Base-by-base conservation (phyloP, 2,113 vertebrate species). In the Bubo scandiacus region DNA sequence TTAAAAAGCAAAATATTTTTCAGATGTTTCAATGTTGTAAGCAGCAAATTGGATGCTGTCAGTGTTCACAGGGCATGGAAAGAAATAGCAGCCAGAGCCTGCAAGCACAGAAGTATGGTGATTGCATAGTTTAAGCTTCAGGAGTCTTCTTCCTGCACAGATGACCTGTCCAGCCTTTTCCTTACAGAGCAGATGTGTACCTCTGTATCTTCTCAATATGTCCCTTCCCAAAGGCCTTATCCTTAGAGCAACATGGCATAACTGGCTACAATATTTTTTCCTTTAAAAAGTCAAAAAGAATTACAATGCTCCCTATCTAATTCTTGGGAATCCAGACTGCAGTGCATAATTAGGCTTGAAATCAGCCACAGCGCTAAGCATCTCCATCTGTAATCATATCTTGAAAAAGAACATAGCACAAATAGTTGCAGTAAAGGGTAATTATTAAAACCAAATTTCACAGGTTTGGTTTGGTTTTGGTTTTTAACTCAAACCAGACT, bases 171-270 rank as follows among this genome's bases (percentile, higher is more conserved):
- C 26, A 57, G 9, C 6, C 22, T 61, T 65, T 45, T 77, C 26
- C 29, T 79, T 45, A 70, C 32, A 61, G 11, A 89, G 11, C 15
- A 92, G 12, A 42, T 20, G 32, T 87, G 32, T 12, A 20, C 9
- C 22, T 52, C 51, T 61, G 3, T 38, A 49, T n/a, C 27, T 12
- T 62, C 22, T 54, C 54, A 47, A 13, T 5, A 89, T 9, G 4
- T 43, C 18, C 38, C n/a, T 71, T 92, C 34, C 26, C 40, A 52
- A 32, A 21, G 6, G 5, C 3, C 30, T 79, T 78, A 45, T 12
- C 18, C 16, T 45, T 67, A n/a, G 0, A 0, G 16, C 9, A 2
- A 13, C 15, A 22, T 15, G 11, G 8, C 21, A n/a, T 61, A 77
- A 40, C 8, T 30, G 15, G 7, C 9, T 66, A 55, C 15, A 25